Base-by-base conservation (phyloP, 2,113 vertebrate species). In the Takifugu flavidus region DNA sequence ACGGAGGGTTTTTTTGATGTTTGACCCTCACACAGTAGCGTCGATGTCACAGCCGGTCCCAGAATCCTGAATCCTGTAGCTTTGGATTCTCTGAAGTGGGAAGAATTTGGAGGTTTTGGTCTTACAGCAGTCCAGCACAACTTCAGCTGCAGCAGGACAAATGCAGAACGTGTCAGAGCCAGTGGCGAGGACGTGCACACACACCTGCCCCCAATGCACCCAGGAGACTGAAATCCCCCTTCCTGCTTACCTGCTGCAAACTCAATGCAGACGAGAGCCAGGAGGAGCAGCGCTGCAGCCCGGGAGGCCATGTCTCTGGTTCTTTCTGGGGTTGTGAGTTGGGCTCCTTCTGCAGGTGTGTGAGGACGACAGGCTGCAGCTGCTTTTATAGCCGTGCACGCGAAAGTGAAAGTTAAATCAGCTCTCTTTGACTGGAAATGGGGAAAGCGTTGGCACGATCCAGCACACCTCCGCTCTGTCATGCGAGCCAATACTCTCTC, bases 221-320 rank as follows among this genome's bases (percentile, higher is more conserved):
- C 31, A 34, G 31, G 31, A 34, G 20, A 7, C 6, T 34, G 2
- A 34, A 34, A 7, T 4, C 31, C 31, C 5, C 31, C 31, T 34
- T 34, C 8, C 31, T 29, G 31, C 31, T 29, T 67, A 89, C 87
- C 85, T 72, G 72, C 2, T 25, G 65, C 52, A 4, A 74, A 50
- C 0, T 29, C 27, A 1, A 61, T 1, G 51, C 77, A 82, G 69
- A 86, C 4, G 57, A 83, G 10, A 1, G 53, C 74, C 61, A 86
- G 63, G 59, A 89, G 14, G 53, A 87, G 49, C 50, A 85, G 63
- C 52, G 66, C 55, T 62, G 77, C 55, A 43, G 50, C 47, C 54
- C 44, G 59, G 51, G 82, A 59, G 12, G 77, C 67, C 87, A 89
- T 87, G 73, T 61, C 62, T 75, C 26, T 5, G 62, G 26, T 27